These are phyloP conservation scores for Brachymystax lenok DNA, from an alignment of 2,797 vertebrate species.

Conservation along the genomic window DNA sequence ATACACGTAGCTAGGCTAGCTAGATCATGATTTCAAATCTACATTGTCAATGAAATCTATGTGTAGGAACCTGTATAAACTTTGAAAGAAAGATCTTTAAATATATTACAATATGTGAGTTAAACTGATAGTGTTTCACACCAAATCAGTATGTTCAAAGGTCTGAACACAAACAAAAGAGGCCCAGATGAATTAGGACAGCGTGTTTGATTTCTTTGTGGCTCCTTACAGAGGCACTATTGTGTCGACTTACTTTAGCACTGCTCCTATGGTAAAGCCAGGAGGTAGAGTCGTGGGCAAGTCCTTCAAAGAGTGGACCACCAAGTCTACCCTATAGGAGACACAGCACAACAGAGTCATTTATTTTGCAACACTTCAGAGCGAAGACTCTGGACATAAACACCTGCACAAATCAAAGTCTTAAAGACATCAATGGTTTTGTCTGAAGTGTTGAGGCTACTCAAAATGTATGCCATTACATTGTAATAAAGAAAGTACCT, in stretches of 20 bases:
- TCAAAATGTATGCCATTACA: background rate
- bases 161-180: background rate
- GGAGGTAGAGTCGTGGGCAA: conserved; percentile 92
- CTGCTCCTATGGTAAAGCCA: conserved; percentile 92
- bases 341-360: background rate
- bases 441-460: too few relatives aligned
- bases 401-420: background rate
- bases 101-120: background rate
- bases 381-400: background rate
- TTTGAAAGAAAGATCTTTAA: background rate
- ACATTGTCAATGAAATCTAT: background rate
- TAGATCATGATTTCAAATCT: background rate
- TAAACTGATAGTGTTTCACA: background rate
- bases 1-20: background rate
- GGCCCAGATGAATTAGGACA: background rate
- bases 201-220: background rate
- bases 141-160: background rate
- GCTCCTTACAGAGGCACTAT: background rate
- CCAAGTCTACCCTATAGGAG: conserved; percentile 87
- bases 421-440: background rate
- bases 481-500: background rate
- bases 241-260: conserved; percentile 86
- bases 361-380: conserved; percentile 7
- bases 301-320: conserved; percentile 97
- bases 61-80: background rate